phyloP scores from a whole-genome alignment of 2,113 vertebrate genomes.

The Rhinoderma darwinii region DNA sequence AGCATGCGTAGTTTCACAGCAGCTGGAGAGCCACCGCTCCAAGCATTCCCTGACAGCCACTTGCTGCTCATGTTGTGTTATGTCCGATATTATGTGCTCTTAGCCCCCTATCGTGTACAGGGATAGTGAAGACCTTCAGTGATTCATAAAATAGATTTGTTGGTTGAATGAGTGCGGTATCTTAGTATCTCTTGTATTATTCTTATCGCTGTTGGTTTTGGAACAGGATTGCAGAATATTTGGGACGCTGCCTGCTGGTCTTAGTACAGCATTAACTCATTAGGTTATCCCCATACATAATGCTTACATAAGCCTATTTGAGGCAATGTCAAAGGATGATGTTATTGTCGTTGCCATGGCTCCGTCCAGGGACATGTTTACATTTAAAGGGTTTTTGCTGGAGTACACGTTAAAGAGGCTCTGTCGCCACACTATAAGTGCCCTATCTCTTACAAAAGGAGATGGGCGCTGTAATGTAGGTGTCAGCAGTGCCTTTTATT shows the following conservation, averaged over 20 bases:
- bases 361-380: too few species aligned
- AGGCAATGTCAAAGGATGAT: background rate
- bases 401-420: too few species aligned
- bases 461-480: too few species aligned
- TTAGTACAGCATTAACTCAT: background rate
- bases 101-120: background rate
- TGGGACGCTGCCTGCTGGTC: background rate
- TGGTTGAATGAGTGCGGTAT: background rate
- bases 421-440: too few species aligned
- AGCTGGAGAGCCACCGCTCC: background rate
- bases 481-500: too few species aligned
- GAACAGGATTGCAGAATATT: constrained; percentile 18
- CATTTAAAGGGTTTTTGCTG: too few species aligned
- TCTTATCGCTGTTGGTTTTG: constrained; percentile 44
- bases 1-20: background rate
- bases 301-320: background rate
- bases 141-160: background rate
- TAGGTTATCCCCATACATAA: background rate
- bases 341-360: background rate
- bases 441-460: too few species aligned
- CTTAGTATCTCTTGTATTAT: constrained; percentile 14
- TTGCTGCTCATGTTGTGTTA: background rate
- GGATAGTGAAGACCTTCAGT: background rate
- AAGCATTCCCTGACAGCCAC: background rate
- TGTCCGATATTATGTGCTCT: background rate